phyloP scores from a whole-genome alignment of 2,113 vertebrate species.

The Camelus bactrianus region DNA sequence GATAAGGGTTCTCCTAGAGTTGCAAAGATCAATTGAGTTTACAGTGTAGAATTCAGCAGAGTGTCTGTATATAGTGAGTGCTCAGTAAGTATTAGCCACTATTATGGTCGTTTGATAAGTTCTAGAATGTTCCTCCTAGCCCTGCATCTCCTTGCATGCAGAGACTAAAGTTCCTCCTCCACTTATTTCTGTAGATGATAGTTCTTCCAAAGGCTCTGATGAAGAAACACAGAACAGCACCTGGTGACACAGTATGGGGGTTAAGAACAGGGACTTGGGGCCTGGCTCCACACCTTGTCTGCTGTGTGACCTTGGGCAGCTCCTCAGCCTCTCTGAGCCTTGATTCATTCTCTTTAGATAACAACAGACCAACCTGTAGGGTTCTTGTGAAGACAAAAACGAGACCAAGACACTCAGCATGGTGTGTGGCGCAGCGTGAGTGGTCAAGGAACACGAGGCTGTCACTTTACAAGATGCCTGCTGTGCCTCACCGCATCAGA shows the following conservation, averaged over 20 bases:
- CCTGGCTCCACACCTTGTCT: not conserved
- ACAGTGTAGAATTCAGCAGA: not conserved
- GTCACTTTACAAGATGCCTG: fast-evolving
- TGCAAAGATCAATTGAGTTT: not conserved
- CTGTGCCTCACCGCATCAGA: not conserved
- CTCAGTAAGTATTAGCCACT: not conserved
- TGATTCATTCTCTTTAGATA: not conserved
- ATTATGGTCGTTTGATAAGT: not conserved
- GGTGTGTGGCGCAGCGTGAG: fast-evolving
- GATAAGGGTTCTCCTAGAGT: not conserved
- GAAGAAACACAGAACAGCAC: not conserved
- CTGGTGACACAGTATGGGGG: not conserved
- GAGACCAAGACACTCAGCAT: not conserved
- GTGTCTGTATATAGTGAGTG: not conserved
- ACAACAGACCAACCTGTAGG: not conserved
- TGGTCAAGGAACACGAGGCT: not conserved
- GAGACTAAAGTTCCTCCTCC: not conserved
- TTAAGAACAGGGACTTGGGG: not conserved
- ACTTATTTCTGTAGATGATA: not conserved
- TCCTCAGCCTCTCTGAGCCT: not conserved
- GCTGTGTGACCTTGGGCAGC: not conserved
- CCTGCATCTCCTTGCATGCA: not conserved
- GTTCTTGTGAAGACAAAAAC: not conserved
- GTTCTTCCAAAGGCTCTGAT: not conserved
- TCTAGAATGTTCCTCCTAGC: not conserved